A percentile compares a stretch with the other conserved stretches of the same genome.
Evolutionary conservation across 2,888 invertebrate species (phyloP).

Genomic region (Pachycephus smyrnensis): DNA sequence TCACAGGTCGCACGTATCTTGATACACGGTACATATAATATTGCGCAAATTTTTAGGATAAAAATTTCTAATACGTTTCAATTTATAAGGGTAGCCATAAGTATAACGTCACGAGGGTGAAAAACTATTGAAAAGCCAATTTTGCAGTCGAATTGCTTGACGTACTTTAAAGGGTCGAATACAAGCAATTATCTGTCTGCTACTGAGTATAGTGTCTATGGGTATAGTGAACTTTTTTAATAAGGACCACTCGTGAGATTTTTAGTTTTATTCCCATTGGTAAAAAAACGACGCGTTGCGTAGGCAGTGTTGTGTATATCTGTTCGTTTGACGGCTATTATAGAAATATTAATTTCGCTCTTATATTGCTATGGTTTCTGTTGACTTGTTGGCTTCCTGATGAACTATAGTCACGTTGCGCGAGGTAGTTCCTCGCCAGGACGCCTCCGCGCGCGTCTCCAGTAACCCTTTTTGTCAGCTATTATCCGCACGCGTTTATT

Average conservation of each 20-base stretch:
- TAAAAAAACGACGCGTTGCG: background rate
- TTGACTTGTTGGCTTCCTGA: background rate
- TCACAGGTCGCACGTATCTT: background rate
- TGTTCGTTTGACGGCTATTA: background rate
- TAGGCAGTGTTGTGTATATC: background rate
- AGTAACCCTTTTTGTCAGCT: constrained; percentile 50
- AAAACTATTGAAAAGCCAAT: background rate
- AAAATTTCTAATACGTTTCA: too few species aligned
- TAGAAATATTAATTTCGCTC: background rate
- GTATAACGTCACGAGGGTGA: background rate
- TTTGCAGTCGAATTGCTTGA: background rate
- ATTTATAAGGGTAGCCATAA: background rate
- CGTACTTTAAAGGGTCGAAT: background rate
- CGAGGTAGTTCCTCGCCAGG: background rate
- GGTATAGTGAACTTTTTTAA: background rate
- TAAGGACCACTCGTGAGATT: background rate
- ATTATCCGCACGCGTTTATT: constrained; percentile 52
- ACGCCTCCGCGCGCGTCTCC: constrained; percentile 4
- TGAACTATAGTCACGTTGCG: background rate
- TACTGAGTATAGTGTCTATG: background rate
- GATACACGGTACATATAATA: too few species aligned
- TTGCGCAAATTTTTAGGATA: too few species aligned
- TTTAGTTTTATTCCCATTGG: background rate
- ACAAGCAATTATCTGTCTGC: background rate
- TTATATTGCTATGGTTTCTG: background rate